These are phyloP conservation scores for Takifugu flavidus DNA, from an alignment of 2,113 vertebrate genomes.

Conservation along the genomic window DNA sequence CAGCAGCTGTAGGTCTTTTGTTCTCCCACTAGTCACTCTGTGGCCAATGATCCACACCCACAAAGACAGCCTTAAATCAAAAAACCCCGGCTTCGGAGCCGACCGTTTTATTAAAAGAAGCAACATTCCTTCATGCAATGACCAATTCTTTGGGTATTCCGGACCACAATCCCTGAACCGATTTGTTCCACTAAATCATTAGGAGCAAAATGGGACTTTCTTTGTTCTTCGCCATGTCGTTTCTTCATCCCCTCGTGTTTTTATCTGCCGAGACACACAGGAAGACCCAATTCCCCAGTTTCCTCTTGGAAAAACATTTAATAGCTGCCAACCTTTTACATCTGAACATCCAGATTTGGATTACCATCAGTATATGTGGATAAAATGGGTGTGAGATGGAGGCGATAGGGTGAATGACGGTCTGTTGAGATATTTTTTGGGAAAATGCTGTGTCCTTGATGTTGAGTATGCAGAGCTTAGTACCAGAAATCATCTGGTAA, in stretches of 20 bases:
- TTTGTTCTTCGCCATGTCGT: constrained; percentile 59
- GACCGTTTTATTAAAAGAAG: constrained; percentile 58
- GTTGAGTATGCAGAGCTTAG: constrained; percentile 19
- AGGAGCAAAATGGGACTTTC: constrained; percentile 43
- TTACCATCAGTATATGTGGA: constrained; percentile 55
- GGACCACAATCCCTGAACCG: constrained; percentile 32
- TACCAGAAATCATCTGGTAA: constrained; percentile 36
- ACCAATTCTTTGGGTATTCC: constrained; percentile 52
- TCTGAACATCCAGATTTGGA: constrained; percentile 74
- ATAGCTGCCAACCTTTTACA: constrained; percentile 59
- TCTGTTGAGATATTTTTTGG: constrained; percentile 48
- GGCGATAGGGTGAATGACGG: constrained; percentile 51
- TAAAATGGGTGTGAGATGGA: constrained; percentile 35
- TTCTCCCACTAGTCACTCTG: constrained; percentile 68
- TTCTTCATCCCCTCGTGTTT: constrained; percentile 60
- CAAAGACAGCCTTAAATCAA: constrained; percentile 66
- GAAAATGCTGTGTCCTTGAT: constrained; percentile 52
- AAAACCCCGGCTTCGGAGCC: constrained; percentile 45
- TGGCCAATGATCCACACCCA: constrained; percentile 68
- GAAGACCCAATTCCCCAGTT: constrained; percentile 65
- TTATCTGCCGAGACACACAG: constrained; percentile 57
- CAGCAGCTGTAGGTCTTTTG: constrained; percentile 76
- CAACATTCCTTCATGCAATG: constrained; percentile 69
- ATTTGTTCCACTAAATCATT: constrained; percentile 65
- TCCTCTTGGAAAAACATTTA: constrained; percentile 57